phyloP scores from a whole-genome alignment of 2,888 invertebrate species.

The Bedellia somnulentella region DNA sequence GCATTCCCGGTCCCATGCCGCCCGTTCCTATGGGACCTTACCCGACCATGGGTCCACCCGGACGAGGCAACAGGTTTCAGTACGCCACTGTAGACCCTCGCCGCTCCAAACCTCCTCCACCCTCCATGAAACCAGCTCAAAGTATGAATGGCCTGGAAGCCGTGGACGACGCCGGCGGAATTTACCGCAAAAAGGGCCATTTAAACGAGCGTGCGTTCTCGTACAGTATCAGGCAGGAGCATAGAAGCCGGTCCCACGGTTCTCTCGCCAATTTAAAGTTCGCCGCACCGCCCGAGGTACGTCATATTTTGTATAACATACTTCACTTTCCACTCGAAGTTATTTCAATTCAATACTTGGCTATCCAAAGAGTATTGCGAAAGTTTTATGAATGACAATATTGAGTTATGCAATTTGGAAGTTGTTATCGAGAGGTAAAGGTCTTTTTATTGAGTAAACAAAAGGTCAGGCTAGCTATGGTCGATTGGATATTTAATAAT shows the following conservation, averaged over 20 bases:
- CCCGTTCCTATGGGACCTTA: constrained; percentile 34
- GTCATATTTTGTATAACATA: constrained; percentile 13
- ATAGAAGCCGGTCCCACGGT: constrained; percentile 89
- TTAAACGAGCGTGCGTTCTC: constrained; percentile 91
- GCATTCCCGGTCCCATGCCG: constrained; percentile 61
- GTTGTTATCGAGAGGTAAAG: no score
- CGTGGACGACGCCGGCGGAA: constrained; percentile 67
- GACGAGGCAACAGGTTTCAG: constrained; percentile 47
- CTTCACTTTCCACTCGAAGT: constrained; percentile 1
- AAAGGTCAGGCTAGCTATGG: no score
- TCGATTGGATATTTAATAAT: no score
- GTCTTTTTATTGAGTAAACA: no score
- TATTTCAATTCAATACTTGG: no score
- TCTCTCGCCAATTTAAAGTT: constrained; percentile 90
- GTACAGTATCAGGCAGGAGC: constrained; percentile 91
- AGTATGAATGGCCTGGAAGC: constrained; percentile 69
- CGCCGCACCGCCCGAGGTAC: constrained; percentile 69
- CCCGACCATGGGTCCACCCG: constrained; percentile 33
- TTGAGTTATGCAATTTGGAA: no score
- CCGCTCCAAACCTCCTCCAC: constrained; percentile 65
- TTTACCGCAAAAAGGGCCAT: constrained; percentile 88
- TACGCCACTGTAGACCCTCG: constrained; percentile 67
- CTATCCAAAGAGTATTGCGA: no score
- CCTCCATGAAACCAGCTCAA: constrained; percentile 66
- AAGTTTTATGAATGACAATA: no score